Conservation (phyloP, 2,797 vertebrate species). For the Macrochelys suwanniensis region DNA sequence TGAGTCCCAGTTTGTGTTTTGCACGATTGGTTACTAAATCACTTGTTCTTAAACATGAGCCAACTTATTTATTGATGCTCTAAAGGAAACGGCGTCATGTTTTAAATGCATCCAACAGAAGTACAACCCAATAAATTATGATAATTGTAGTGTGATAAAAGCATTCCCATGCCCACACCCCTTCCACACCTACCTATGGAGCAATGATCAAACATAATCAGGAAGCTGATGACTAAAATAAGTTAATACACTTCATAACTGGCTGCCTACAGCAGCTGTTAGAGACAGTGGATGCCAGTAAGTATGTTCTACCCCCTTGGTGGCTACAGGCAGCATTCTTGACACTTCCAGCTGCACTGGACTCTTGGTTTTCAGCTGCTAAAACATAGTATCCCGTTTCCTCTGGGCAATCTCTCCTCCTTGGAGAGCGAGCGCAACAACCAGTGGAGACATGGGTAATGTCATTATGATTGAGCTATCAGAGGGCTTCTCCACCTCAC, state of each 20-base stretch:
- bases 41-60: not conserved
- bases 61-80: slow-evolving; percentile 43
- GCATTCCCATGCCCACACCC: slow-evolving; percentile 33
- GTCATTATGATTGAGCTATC: not conserved
- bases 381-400: not conserved
- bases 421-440: not conserved
- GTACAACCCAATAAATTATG: not conserved
- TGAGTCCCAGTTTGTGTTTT: not conserved
- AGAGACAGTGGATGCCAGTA: not conserved
- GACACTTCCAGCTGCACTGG: not conserved
- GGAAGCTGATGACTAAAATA: slow-evolving; percentile 16
- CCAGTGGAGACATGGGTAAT: rapidly evolving
- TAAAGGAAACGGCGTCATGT: slow-evolving; percentile 47
- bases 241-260: not conserved
- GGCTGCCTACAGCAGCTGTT: not conserved
- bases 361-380: not conserved
- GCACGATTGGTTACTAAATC: slow-evolving; percentile 28
- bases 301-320: not conserved
- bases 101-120: not conserved
- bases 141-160: slow-evolving; percentile 42
- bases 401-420: not conserved
- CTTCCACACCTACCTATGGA: not conserved
- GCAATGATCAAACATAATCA: not conserved
- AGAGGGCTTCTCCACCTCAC: not conserved
- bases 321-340: not conserved